Base-by-base conservation (phyloP, 92 coral and sea anemone species). In the Epizoanthus rinbou region DNA sequence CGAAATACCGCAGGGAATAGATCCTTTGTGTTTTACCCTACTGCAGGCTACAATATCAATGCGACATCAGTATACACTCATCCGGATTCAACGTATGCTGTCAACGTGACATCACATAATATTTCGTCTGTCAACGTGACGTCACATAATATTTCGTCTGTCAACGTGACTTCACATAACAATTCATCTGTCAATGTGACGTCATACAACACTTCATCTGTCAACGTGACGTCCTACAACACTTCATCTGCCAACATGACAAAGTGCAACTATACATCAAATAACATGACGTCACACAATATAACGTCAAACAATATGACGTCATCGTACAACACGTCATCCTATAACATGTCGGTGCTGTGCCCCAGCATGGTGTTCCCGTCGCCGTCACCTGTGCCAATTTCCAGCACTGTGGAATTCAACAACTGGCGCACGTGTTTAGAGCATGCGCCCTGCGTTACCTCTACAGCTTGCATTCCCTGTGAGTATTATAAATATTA, bases 391-490 rank as follows among this genome's bases (percentile, higher is more conserved):
- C 24, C 71, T 33, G 2, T 60, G 5, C 54, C 54, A 50, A 10
- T 50, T 50, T 50, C 54, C 54, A 50, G 54, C 54, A 50, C 54
- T 9, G 54, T 50, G 2, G 54, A 9, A 50, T 5, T 33, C 54
- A 37, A 17, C 16, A 15, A 13, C 21, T 6, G 5, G 22, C 17
- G 18, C 53, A 60, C 43, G 19, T 78, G 82, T 41, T 53, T 19
- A 24, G 22, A 52, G n/a, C 82, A 22, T 33, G 82, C 82, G 23
- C 21, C 82, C 47, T 78, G 82, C 23, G 50, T n/a, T 19, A 18
- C 64, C 39, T 78, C 69, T 16, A 14, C 70, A 60, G 47, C 58
- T 11, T 78, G 82, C 39, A 16, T 57, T 11, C 10, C 72, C 10
- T 19, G 72, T 71, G 19, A 71, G 56, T 71, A 43, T 18, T 69